Conservation (phyloP, 1,140 invertebrate species). For the Cydia amplana region DNA sequence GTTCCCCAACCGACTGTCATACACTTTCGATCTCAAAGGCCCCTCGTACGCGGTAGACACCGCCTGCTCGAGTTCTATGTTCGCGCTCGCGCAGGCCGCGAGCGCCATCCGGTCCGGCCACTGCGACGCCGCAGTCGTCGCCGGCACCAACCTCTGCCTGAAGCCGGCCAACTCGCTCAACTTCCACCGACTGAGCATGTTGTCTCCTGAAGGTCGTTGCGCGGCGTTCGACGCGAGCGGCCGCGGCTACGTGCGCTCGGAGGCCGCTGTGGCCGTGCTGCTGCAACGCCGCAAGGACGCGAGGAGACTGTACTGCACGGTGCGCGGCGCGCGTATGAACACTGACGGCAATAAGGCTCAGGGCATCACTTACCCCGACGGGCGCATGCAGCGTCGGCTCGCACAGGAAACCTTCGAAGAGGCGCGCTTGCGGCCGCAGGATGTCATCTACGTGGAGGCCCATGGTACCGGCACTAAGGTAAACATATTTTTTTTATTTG, state of each 20-base stretch:
- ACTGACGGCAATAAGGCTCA: slow-evolving; percentile 93
- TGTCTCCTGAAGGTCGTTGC: slow-evolving; percentile 93
- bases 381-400: slow-evolving; percentile 91
- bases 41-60: slow-evolving; percentile 97
- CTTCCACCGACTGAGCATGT: slow-evolving; percentile 94
- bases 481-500: no score
- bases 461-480: slow-evolving; percentile 97
- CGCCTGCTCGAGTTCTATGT: slow-evolving; percentile 95
- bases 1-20: slow-evolving; percentile 98
- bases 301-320: slow-evolving; percentile 90
- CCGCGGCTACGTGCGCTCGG: slow-evolving; percentile 95
- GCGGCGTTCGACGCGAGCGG: slow-evolving; percentile 96
- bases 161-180: slow-evolving; percentile 95
- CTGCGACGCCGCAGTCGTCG: slow-evolving; percentile 96
- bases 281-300: slow-evolving; percentile 89
- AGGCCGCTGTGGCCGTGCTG: slow-evolving; percentile 90
- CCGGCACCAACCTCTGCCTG: slow-evolving; percentile 89
- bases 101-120: slow-evolving; percentile 89
- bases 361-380: slow-evolving; percentile 95
- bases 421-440: slow-evolving; percentile 87
- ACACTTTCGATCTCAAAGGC: slow-evolving; percentile 94
- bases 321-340: slow-evolving; percentile 93
- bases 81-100: slow-evolving; percentile 93
- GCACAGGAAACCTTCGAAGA: slow-evolving; percentile 92
- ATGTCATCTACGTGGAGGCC: slow-evolving; percentile 94